phyloP scores from a whole-genome alignment of 2,888 invertebrate genomes.

The Homarus gammarus region DNA sequence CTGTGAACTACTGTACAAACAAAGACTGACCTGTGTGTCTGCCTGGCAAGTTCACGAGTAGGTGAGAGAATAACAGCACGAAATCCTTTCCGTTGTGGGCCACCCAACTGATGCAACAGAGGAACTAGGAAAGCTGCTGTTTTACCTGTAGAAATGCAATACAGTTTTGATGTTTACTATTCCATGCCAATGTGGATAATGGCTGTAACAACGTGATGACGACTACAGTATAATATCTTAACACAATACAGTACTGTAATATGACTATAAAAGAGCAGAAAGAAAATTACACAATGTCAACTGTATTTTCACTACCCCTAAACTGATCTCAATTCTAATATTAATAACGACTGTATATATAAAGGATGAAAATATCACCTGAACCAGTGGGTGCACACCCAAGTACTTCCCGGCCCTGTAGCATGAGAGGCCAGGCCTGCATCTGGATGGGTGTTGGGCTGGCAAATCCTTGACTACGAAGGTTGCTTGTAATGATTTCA shows the following conservation, averaged over 20 bases:
- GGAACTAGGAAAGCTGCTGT: conserved; percentile 96
- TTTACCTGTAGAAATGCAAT: conserved; percentile 86
- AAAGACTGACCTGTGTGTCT: conserved; percentile 81
- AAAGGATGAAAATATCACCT: conserved; percentile 49
- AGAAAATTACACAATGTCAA: too few relatives aligned
- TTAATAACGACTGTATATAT: too few relatives aligned
- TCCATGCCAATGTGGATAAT: too few relatives aligned
- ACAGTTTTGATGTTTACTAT: too few relatives aligned
- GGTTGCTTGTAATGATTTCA: conserved; percentile 84
- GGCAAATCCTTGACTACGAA: conserved; percentile 85
- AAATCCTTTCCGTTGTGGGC: conserved; percentile 86
- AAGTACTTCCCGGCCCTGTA: conserved; percentile 90
- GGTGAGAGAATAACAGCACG: conserved; percentile 94
- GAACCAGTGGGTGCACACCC: conserved; percentile 98
- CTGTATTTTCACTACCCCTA: too few relatives aligned
- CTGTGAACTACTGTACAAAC: neutral
- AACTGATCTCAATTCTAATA: too few relatives aligned
- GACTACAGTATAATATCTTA: too few relatives aligned
- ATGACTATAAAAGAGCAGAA: too few relatives aligned
- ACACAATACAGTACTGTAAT: too few relatives aligned
- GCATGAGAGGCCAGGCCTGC: conserved; percentile 94
- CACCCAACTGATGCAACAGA: conserved; percentile 87
- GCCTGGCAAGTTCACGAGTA: conserved; percentile 94
- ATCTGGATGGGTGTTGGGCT: conserved; percentile 94
- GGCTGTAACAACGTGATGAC: too few relatives aligned